Evolutionary conservation across 2,888 invertebrate genomes (phyloP).

Genomic region (Rhorus exstirpatorius): DNA sequence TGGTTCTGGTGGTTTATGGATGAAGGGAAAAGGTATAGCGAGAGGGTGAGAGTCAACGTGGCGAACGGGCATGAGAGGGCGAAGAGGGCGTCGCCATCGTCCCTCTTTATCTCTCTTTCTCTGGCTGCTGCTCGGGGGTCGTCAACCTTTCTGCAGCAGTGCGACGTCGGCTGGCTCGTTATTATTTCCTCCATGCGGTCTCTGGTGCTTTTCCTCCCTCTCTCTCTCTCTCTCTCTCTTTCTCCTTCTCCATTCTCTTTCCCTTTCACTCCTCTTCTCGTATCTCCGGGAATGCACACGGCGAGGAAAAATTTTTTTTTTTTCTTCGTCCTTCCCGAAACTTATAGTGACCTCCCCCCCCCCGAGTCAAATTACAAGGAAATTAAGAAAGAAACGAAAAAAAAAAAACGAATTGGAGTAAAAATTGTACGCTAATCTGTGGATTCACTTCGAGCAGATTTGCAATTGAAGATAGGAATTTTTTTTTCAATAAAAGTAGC

Average conservation of each 20-base stretch:
- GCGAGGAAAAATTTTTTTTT: slow-evolving; percentile 7
- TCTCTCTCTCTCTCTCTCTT: slow-evolving; percentile 59
- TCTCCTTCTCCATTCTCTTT: slow-evolving; percentile 50
- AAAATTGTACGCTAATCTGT: too few relatives aligned
- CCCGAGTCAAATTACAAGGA: not conserved
- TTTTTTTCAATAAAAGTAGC: too few relatives aligned
- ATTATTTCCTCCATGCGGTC: slow-evolving; percentile 71
- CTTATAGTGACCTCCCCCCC: too few relatives aligned
- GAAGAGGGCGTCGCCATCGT: slow-evolving; percentile 82
- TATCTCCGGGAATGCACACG: slow-evolving; percentile 11
- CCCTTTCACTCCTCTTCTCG: slow-evolving; percentile 55
- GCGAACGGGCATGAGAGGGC: slow-evolving; percentile 73
- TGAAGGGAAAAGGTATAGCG: slow-evolving; percentile 70
- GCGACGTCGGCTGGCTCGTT: slow-evolving; percentile 80
- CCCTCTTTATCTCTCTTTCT: slow-evolving; percentile 53
- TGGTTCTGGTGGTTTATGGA: slow-evolving; percentile 55
- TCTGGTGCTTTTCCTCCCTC: slow-evolving; percentile 78
- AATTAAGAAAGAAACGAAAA: slow-evolving; percentile 14
- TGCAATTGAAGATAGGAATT: not conserved
- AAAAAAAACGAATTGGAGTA: not conserved
- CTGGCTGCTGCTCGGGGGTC: slow-evolving; percentile 79
- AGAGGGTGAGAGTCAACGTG: slow-evolving; percentile 61
- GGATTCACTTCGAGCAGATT: too few relatives aligned
- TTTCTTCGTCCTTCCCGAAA: not conserved
- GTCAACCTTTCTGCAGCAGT: slow-evolving; percentile 85